Base-by-base conservation (phyloP, 2,113 vertebrate species). In the Tiliqua scincoides region DNA sequence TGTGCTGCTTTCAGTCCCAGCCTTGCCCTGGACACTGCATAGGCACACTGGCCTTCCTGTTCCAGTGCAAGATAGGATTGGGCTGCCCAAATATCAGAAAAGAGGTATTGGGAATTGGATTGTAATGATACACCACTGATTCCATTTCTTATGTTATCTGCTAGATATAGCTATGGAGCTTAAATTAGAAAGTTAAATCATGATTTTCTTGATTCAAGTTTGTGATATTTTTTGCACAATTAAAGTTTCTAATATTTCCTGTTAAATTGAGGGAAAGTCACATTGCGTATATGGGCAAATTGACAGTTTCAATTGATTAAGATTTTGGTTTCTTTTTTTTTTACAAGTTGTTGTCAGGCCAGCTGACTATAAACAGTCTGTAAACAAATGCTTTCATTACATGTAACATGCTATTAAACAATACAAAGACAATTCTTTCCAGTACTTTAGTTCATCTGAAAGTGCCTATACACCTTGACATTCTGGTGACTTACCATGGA, bases 201-300 rank as follows among this genome's bases (percentile, higher is more conserved):
- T 48, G 63, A 52, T 84, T 72, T 79, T 3, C 1, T 78, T 82
- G 82, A 37, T 43, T 79, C 76, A 82, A 82, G 17, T 63, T 52
- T n/a, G 3, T 40, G 21, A 32, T 43, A 72, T 21, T 21, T 32
- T n/a, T n/a, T 79, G 4, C 1, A 81, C 79, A 85, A 37, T 43
- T 79, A 80, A 82, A 82, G 17, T 63, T 52, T n/a, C 2, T 40
- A 25, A 32, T 43, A 72, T 21, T 21, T 32, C 4, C 7, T 79
- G 18, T 52, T 84, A 75, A 86, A 32, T 52, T 23, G 71, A 86
- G 72, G 35, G 52, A 52, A 37, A 18, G 30, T 85, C 86, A 2
- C 1, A 0, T 71, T 54, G 70, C 35, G 35, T 4, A 61, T 0
- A 4, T 17, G 21, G 0, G 0, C 61, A 43, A 37, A 18, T 15